These are phyloP conservation scores for Drosophila saltans DNA, from an alignment of 1,140 invertebrate genomes.

Conservation along the genomic window DNA sequence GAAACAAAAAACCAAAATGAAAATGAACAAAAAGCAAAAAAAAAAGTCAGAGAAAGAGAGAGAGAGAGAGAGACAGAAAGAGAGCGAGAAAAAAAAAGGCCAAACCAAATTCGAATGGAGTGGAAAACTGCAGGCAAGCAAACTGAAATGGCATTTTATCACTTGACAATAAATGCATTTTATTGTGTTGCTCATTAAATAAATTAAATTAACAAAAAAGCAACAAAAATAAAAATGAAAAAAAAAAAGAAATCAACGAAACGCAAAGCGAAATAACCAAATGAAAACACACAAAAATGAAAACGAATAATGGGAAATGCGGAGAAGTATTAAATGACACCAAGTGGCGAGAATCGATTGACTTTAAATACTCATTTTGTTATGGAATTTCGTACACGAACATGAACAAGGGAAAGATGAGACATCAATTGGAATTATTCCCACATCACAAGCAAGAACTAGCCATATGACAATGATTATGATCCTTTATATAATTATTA, in stretches of 20 bases:
- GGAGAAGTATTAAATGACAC: slow-evolving; percentile 47
- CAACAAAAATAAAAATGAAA: background rate
- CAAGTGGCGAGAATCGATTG: slow-evolving; percentile 6
- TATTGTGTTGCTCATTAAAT: slow-evolving; percentile 77
- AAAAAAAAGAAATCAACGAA: too few relatives aligned
- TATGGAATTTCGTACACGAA: background rate
- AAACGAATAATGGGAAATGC: slow-evolving; percentile 12
- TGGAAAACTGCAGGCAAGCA: slow-evolving; percentile 34
- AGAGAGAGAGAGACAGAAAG: too few relatives aligned
- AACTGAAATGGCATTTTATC: slow-evolving; percentile 73
- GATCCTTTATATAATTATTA: too few relatives aligned
- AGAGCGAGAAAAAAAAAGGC: background rate
- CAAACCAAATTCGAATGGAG: slow-evolving; percentile 1
- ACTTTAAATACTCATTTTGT: slow-evolving; percentile 7
- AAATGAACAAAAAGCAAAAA: background rate
- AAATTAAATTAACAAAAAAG: slow-evolving; percentile 72
- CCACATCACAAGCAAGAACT: too few relatives aligned
- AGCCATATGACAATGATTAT: too few relatives aligned
- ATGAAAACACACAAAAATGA: background rate
- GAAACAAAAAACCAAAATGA: background rate
- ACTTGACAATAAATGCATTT: slow-evolving; percentile 81
- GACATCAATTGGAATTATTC: too few relatives aligned
- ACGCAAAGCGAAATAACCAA: background rate
- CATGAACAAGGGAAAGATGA: too few relatives aligned
- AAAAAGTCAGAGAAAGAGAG: too few relatives aligned